phyloP scores from a whole-genome alignment of 2,113 vertebrate genomes.

The Myrmophylax atrothorax region DNA sequence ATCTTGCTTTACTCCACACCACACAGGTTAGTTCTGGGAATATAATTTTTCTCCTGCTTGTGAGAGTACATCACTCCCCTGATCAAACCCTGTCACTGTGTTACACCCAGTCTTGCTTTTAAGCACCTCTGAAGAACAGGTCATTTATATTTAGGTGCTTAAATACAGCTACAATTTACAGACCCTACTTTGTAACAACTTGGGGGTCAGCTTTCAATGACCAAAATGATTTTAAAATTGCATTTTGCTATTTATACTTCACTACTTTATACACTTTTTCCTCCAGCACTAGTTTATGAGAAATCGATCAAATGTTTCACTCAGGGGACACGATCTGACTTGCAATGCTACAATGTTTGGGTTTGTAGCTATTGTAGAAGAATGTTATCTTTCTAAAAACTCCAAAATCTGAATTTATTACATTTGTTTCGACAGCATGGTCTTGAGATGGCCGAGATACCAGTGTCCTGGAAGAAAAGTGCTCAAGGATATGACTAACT shows the following conservation, averaged over 20 bases:
- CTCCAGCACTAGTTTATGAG: neutral
- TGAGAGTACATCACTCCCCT: neutral
- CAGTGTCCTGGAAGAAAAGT: neutral
- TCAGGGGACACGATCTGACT: neutral
- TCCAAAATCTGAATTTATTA: neutral
- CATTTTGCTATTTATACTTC: constrained; percentile 31
- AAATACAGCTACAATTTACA: constrained; percentile 37
- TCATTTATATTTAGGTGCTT: constrained; percentile 31
- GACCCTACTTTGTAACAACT: neutral
- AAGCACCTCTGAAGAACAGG: constrained; percentile 19
- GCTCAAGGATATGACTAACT: neutral
- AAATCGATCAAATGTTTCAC: neutral
- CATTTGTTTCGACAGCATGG: neutral
- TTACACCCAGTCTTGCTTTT: neutral
- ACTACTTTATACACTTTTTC: neutral
- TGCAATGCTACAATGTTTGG: rapidly evolving
- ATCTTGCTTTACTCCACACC: neutral
- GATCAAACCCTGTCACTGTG: neutral
- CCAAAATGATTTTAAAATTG: constrained; percentile 24
- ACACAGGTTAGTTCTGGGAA: constrained; percentile 1
- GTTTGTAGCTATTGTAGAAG: neutral
- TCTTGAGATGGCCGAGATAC: neutral
- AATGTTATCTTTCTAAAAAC: neutral
- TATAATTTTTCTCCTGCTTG: neutral
- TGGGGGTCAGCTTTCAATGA: constrained; percentile 25